Percentiles rank a stretch among this genome's conserved stretches.
Conservation (phyloP, 1,140 invertebrate genomes). For the Holotrichia oblita region DNA sequence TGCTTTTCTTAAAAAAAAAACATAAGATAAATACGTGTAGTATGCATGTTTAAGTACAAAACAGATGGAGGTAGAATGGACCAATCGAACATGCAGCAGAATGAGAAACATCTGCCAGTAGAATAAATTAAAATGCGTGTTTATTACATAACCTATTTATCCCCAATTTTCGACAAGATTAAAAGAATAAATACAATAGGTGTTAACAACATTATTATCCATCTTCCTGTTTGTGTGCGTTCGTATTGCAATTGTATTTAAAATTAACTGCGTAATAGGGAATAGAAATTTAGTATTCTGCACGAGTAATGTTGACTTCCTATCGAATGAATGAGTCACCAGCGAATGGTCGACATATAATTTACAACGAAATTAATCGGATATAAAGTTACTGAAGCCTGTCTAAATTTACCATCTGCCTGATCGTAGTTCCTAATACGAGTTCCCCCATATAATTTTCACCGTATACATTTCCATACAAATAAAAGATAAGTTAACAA, state of each 20-base stretch:
- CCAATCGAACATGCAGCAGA: background rate
- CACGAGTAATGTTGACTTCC: slow-evolving; percentile 1
- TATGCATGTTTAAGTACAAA: background rate
- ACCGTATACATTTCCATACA: too few species aligned
- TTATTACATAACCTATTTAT: background rate
- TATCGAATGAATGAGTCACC: background rate
- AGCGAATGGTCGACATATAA: background rate
- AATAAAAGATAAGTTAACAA: too few species aligned
- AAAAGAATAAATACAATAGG: background rate
- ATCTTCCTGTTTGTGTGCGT: background rate
- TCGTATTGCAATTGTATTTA: background rate
- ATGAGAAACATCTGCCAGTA: background rate
- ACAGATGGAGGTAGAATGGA: background rate
- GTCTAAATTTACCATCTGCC: background rate
- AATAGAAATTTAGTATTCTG: background rate
- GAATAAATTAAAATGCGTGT: background rate
- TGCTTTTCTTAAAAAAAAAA: slow-evolving; percentile 5
- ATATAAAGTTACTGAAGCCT: slow-evolving; percentile 8
- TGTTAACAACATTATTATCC: background rate
- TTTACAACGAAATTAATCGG: slow-evolving; percentile 6
- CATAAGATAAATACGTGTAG: background rate
- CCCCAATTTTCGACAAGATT: background rate
- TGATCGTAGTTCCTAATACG: too few species aligned
- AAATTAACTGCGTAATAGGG: background rate
- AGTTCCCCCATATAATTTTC: too few species aligned